These are phyloP conservation scores for Oryzias curvinotus DNA, from an alignment of 2,113 vertebrate genomes.

Conservation along the genomic window DNA sequence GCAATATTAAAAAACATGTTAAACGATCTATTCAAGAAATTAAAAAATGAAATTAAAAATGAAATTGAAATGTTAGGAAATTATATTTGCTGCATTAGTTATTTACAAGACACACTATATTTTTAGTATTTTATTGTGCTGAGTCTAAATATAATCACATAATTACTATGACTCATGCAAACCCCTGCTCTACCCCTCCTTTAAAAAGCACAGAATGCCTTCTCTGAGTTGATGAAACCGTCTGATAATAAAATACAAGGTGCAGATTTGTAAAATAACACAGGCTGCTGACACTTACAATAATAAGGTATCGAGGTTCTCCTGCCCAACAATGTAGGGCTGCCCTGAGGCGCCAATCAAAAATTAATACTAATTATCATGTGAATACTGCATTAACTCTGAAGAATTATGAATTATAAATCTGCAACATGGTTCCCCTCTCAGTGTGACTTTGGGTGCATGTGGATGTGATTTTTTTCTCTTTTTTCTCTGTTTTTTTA, in stretches of 20 bases:
- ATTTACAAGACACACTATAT: not conserved
- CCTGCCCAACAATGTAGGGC: conserved; percentile 64
- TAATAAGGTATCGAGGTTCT: conserved; percentile 64
- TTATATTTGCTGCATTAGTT: too few species aligned
- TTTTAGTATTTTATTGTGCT: not conserved
- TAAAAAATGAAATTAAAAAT: too few species aligned
- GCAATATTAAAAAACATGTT: too few species aligned
- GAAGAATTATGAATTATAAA: conserved; percentile 77
- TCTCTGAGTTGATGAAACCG: conserved; percentile 41
- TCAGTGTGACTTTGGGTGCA: conserved; percentile 54
- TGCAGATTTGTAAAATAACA: conserved; percentile 75
- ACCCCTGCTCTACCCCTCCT: conserved; percentile 39
- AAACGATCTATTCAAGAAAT: too few species aligned
- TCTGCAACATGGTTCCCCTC: conserved; percentile 74
- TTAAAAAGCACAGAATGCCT: conserved; percentile 41
- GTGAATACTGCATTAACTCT: conserved; percentile 77
- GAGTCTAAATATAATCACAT: not conserved
- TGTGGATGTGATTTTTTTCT: conserved; percentile 46
- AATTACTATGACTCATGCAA: conserved; percentile 34
- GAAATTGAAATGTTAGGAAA: too few species aligned
- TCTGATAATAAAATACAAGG: conserved; percentile 69
- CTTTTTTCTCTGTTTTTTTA: not conserved
- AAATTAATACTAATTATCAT: conserved; percentile 82
- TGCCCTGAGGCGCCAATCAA: conserved; percentile 73
- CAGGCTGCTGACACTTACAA: conserved; percentile 74